Conservation (phyloP, 2,888 invertebrate species). For the Noctua fimbriata region DNA sequence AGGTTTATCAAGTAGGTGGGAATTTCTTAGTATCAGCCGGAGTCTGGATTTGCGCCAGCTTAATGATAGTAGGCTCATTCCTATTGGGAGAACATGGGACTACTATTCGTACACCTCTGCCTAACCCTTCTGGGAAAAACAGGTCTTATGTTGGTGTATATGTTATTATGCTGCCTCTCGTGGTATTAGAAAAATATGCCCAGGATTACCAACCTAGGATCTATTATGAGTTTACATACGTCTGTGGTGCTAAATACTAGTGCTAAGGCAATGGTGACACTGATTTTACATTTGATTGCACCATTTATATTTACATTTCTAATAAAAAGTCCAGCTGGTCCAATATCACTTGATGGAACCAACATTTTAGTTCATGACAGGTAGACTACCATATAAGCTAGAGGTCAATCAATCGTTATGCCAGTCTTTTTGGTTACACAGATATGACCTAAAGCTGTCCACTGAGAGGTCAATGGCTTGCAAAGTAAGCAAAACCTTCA, state of each 20-base stretch:
- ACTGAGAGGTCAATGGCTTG: conserved; percentile 23
- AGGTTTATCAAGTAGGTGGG: too few relatives aligned
- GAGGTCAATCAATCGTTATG: conserved; percentile 9
- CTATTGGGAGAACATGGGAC: too few relatives aligned
- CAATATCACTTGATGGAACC: background rate
- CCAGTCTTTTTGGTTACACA: too few relatives aligned
- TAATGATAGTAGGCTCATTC: too few relatives aligned
- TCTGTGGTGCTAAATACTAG: background rate
- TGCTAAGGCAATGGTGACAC: too few relatives aligned
- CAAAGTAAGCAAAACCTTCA: conserved; percentile 7
- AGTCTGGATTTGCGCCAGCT: too few relatives aligned
- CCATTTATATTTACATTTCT: background rate
- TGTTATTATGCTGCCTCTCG: background rate
- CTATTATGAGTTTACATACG: too few relatives aligned
- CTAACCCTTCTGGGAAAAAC: background rate
- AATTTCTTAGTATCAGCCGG: too few relatives aligned
- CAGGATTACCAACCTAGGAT: too few relatives aligned
- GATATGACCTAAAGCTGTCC: background rate
- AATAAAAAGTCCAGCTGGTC: background rate
- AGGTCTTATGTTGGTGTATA: background rate
- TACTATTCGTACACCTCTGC: background rate
- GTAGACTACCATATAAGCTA: background rate
- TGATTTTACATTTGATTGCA: too few relatives aligned
- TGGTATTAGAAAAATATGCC: too few relatives aligned
- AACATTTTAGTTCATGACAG: background rate